Conservation (phyloP, 2,113 vertebrate species). For the Gobio gobio region DNA sequence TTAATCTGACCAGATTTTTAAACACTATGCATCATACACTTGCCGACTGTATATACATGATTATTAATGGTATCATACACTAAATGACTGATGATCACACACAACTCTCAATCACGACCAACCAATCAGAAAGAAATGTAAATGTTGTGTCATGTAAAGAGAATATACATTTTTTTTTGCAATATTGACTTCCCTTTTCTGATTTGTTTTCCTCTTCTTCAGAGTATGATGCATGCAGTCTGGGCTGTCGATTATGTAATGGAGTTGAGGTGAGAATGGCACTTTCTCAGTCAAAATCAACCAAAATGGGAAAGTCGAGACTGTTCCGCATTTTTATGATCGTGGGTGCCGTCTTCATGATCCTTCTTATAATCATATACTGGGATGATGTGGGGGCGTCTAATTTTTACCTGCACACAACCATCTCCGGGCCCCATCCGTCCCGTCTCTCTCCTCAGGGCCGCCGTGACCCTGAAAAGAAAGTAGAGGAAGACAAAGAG, state of each 20-base stretch:
- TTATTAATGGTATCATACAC: background rate
- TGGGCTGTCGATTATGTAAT: constrained; percentile 56
- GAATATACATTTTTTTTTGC: background rate
- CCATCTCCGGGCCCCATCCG: constrained; percentile 81
- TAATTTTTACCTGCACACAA: constrained; percentile 85
- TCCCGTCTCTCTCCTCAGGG: constrained; percentile 64
- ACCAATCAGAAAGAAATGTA: background rate
- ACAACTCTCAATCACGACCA: background rate
- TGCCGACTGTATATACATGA: background rate
- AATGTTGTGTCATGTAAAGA: background rate
- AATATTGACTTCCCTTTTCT: constrained; percentile 9
- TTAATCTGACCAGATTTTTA: background rate
- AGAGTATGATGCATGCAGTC: constrained; percentile 32
- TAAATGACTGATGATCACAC: background rate
- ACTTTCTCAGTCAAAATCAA: constrained; percentile 47
- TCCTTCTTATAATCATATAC: constrained; percentile 95
- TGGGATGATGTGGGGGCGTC: constrained; percentile 92
- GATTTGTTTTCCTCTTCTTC: background rate
- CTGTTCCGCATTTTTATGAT: constrained; percentile 88
- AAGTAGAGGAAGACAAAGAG: constrained; percentile 31
- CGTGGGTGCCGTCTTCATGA: constrained; percentile 89
- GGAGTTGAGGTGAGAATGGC: constrained; percentile 67
- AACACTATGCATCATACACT: background rate
- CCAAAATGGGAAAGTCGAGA: constrained; percentile 89
- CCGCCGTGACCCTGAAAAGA: constrained; percentile 50